Conservation (phyloP, 2,888 invertebrate genomes). For the Clusia tigrina region DNA sequence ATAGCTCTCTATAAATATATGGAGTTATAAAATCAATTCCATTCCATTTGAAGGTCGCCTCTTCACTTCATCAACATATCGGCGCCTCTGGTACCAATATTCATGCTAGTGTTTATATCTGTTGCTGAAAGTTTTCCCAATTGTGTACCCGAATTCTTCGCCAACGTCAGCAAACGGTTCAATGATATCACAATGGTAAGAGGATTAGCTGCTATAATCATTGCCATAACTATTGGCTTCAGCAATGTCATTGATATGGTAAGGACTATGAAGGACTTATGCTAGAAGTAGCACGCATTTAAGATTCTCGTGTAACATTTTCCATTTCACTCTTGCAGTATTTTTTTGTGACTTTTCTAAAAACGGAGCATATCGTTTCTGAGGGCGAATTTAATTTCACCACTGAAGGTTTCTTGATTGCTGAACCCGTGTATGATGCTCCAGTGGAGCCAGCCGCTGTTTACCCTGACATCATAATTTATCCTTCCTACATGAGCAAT, state of each 20-base stretch:
- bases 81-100: conserved; percentile 57
- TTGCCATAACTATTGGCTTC: conserved; percentile 68
- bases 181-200: conserved; percentile 69
- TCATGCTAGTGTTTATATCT: conserved; percentile 61
- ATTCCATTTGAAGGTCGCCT: conserved; percentile 43
- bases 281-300: neutral
- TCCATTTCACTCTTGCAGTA: conserved; percentile 35
- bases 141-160: conserved; percentile 65
- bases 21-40: too few species aligned
- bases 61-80: conserved; percentile 59
- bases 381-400: conserved; percentile 52
- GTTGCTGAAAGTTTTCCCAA: conserved; percentile 63
- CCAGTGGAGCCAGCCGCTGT: conserved; percentile 45
- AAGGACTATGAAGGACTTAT: conserved; percentile 43
- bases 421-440: conserved; percentile 45
- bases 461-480: conserved; percentile 54
- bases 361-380: conserved; percentile 49
- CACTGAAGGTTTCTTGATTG: conserved; percentile 36
- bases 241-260: conserved; percentile 72
- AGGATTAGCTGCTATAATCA: conserved; percentile 68
- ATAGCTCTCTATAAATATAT: neutral
- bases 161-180: conserved; percentile 67
- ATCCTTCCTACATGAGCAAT: conserved; percentile 79
- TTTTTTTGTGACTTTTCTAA: conserved; percentile 43
- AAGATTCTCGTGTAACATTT: neutral